phyloP scores from a whole-genome alignment of 2,888 invertebrate genomes.

The Acanthosepion esculentum region DNA sequence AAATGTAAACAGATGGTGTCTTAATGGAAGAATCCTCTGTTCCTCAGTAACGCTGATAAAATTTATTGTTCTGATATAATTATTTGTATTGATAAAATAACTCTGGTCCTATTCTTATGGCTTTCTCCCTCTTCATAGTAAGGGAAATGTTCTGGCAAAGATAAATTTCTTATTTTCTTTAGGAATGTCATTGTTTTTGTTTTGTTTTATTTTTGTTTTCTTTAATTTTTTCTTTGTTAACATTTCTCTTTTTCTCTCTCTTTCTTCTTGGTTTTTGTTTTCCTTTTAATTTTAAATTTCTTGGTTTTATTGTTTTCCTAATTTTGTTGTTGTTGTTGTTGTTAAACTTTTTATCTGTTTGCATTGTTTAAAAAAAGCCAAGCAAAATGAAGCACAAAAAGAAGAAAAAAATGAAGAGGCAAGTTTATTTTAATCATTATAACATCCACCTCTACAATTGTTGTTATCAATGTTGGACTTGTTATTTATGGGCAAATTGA shows the following conservation, averaged over 20 bases:
- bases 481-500: conserved; percentile 23
- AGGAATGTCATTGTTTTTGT: neutral
- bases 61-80: conserved; percentile 22
- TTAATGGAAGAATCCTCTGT: neutral
- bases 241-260: neutral
- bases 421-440: conserved; percentile 23
- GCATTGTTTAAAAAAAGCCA: neutral
- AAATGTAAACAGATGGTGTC: neutral
- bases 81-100: conserved; percentile 9
- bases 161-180: neutral
- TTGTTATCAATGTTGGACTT: conserved; percentile 33
- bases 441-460: conserved; percentile 6
- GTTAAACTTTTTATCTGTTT: neutral
- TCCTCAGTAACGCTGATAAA: neutral
- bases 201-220: neutral
- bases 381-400: neutral
- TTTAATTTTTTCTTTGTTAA: neutral
- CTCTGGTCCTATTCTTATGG: neutral
- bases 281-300: neutral
- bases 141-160: neutral
- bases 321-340: conserved; percentile 10
- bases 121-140: neutral
- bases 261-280: neutral
- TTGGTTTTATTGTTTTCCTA: neutral
- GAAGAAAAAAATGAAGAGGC: neutral